Evolutionary conservation across 2,888 invertebrate species (phyloP), one percentile per base, ranked within the genome.

Genomic region (Prosapia bicincta): DNA sequence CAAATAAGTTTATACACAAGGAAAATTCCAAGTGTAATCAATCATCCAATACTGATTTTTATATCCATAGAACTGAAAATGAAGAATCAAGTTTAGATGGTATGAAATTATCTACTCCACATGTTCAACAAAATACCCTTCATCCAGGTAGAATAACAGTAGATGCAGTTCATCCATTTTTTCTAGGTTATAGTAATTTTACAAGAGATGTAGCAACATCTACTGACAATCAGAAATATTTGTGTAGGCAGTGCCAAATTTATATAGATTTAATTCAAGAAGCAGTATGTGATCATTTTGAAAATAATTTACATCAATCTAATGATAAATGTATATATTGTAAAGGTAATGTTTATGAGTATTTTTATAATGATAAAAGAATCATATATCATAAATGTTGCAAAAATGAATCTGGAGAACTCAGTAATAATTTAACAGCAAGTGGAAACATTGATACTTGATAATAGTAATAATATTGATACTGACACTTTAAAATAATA

Each of bases 131-230:
- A 54, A 54, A 54, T 9, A 1, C 5, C n/a, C 20, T n/a, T 54
- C 20, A 20, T 15, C 7, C 9, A 24, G 74, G 66, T 13, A 7
- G 28, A 54, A 65, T 69, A n/a, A 69, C 54, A 15, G 74, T 74
- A 28, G 74, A 74, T 54, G 74, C 74, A 28, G 74, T 74, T 23
- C 74, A 74, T 30, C 74, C 74, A 24, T 74, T 74, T 15, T 74
- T 74, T 43, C 69, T 69, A 5, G 30, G 69, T 69, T 74, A 74
- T 26, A 38, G 74, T 1, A 74, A 74, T 69, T 26, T 74, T n/a
- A 9, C 6, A 1, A 26, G 15, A 26, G 67, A 67, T 26, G 26
- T 26, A 25, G 25, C 67, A 24, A 67, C 67, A 3, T 26, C 67
- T 26, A 67, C 67, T 15, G 26, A 67, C 10, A 67, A 67, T 26